Base-by-base conservation (phyloP, 2,113 vertebrate species). In the Sapajus apella region DNA sequence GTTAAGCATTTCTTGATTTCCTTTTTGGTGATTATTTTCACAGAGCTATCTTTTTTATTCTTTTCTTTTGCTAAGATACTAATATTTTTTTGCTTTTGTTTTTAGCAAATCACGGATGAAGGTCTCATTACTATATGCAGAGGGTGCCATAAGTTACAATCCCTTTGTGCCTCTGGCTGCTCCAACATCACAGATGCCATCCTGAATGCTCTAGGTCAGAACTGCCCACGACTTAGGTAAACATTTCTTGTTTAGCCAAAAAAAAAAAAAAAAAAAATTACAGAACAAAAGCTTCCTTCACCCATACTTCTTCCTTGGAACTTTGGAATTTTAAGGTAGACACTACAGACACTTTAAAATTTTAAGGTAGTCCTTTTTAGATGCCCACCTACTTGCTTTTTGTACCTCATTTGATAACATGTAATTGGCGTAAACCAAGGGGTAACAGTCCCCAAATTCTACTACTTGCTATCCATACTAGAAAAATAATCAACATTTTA, bases 51-150 rank as follows among this genome's bases (percentile, higher is more conserved):
- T 12, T 55, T 75, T 95, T 79, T 79, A 16, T 47, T 68, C 64
- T 35, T 80, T 76, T 84, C 35, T 88, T 96, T 52, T 95, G 50
- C 77, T 90, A 40, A 73, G 37, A 95, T 79, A 90, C 91, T 97
- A 80, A 97, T 87, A n/a, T 50, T 95, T 40, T 17, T 35, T 58
- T 83, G 11, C 88, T 96, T 72, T 93, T 87, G 7, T 97, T 93
- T 98, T 98, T 98, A 99, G 99, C 99, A 99, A 99, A 99, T 99
- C 98, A 99, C 99, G 97, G 99, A 99, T 43, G 99, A 99, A 27
- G 99, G 99, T 87, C 99, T 99, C 97, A 99, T 99, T 98, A 99
- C 99, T 79, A 99, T 99, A 98, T 99, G 99, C 98, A 99, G 99
- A 97, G 99, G 99, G 76, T 99, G 99, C 97, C 99, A 99, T 98